Evolutionary conservation across 2,113 vertebrate genomes (phyloP).

Genomic region (Gallinago undulata): DNA sequence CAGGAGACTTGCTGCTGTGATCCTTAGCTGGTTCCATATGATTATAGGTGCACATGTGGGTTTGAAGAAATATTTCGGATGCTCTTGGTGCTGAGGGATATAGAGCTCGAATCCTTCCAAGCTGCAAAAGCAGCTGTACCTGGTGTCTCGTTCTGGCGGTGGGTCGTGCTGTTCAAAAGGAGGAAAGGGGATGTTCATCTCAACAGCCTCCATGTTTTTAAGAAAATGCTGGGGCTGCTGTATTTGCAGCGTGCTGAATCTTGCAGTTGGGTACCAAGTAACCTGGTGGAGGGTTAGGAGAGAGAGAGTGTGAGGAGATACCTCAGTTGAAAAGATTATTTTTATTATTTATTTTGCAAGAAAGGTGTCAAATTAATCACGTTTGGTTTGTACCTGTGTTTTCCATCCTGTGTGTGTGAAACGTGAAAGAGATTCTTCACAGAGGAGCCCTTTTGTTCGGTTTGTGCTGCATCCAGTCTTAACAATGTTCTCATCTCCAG

Average conservation of each 20-base stretch:
- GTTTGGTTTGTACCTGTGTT: not conserved
- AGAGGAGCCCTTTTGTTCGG: not conserved
- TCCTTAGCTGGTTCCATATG: not conserved
- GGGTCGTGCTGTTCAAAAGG: accelerated
- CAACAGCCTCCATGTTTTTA: accelerated
- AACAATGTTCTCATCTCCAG: not conserved
- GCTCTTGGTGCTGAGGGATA: not conserved
- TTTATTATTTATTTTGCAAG: not conserved
- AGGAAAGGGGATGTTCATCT: accelerated
- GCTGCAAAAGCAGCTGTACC: not conserved
- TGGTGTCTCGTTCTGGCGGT: not conserved
- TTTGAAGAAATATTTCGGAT: not conserved
- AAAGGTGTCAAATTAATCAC: not conserved
- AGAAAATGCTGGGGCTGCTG: not conserved
- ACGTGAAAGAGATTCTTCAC: not conserved
- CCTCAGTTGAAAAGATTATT: not conserved
- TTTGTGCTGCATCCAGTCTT: not conserved
- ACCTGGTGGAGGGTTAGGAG: not conserved
- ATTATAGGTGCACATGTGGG: accelerated
- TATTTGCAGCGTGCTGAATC: not conserved
- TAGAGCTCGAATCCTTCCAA: not conserved
- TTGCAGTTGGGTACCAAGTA: accelerated
- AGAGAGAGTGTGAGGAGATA: not conserved
- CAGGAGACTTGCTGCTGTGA: not conserved
- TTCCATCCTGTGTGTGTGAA: not conserved